Conservation (phyloP, 1,140 invertebrate species). For the Ericerus pela region DNA sequence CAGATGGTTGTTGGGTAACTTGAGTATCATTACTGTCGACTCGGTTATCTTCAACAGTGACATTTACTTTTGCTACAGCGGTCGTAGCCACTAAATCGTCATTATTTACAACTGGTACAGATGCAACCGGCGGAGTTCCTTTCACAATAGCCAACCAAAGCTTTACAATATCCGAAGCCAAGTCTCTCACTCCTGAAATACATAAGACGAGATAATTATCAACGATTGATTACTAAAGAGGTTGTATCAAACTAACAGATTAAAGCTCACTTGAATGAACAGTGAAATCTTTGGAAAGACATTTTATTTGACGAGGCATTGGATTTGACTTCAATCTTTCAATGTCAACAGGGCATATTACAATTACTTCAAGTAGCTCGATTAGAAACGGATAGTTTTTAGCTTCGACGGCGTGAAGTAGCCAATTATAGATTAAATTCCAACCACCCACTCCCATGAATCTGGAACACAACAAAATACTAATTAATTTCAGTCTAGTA, state of each 20-base stretch:
- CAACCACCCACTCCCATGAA: slow-evolving; percentile 83
- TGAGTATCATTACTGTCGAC: too few relatives aligned
- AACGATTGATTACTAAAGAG: neutral
- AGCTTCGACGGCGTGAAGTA: slow-evolving; percentile 63
- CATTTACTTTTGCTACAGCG: neutral
- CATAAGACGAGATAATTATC: neutral
- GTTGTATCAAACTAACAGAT: neutral
- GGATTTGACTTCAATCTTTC: slow-evolving; percentile 77
- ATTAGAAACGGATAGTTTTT: slow-evolving; percentile 73
- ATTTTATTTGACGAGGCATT: slow-evolving; percentile 79
- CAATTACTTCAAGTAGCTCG: slow-evolving; percentile 67
- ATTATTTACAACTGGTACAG: slow-evolving; percentile 2
- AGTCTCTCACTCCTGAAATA: slow-evolving; percentile 45
- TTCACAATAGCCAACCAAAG: slow-evolving; percentile 80
- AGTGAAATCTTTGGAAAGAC: slow-evolving; percentile 54
- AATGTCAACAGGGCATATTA: slow-evolving; percentile 73
- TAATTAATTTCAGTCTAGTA: too few relatives aligned
- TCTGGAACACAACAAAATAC: too few relatives aligned
- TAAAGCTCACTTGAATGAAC: neutral
- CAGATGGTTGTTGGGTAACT: too few relatives aligned
- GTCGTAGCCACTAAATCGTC: neutral
- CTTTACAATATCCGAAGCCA: slow-evolving; percentile 69
- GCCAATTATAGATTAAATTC: slow-evolving; percentile 72
- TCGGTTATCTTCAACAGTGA: too few relatives aligned
- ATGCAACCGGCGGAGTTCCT: slow-evolving; percentile 34